A percentile compares a stretch with the other conserved stretches of the same genome.
These are phyloP conservation scores for Formica selysi DNA, from an alignment of 1,140 invertebrate species.

Conservation along the genomic window DNA sequence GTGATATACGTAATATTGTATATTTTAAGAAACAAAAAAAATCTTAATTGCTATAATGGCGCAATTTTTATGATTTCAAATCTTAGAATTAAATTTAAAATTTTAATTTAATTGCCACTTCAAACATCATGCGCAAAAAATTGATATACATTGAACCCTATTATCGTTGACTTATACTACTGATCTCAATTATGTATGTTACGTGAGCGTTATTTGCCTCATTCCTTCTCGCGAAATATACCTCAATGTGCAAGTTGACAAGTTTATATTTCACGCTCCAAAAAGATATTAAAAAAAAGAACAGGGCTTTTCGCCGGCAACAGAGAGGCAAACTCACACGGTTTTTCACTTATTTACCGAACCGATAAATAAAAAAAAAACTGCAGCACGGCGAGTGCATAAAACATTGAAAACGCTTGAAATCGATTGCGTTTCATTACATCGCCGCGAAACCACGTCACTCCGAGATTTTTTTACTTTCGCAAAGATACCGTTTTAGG, in stretches of 20 bases:
- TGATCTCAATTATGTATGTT: constrained; percentile 6
- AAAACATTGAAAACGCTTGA: constrained; percentile 56
- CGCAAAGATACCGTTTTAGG: constrained; percentile 58
- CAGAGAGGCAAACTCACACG: constrained; percentile 85
- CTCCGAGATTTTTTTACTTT: constrained; percentile 62
- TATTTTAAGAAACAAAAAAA: constrained; percentile 16
- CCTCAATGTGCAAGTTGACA: constrained; percentile 26
- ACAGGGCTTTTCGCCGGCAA: constrained; percentile 67
- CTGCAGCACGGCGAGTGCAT: constrained; percentile 54
- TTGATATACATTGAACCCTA: constrained; percentile 13
- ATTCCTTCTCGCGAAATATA: constrained; percentile 11
- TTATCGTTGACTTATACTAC: constrained; percentile 9
- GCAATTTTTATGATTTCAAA: too few relatives aligned
- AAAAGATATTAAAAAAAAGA: constrained; percentile 4
- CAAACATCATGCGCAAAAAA: neutral
- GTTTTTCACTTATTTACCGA: constrained; percentile 85
- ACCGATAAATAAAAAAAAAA: constrained; percentile 82
- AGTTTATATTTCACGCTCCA: constrained; percentile 29
- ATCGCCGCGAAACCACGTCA: constrained; percentile 54
- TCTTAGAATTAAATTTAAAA: neutral
- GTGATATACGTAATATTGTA: neutral
- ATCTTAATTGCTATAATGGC: neutral
- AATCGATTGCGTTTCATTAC: constrained; percentile 61
- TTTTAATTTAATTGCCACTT: neutral
- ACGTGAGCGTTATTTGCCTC: constrained; percentile 18